Conservation (phyloP, 2,888 invertebrate genomes). For the Sinodicranocentrus sp. region DNA sequence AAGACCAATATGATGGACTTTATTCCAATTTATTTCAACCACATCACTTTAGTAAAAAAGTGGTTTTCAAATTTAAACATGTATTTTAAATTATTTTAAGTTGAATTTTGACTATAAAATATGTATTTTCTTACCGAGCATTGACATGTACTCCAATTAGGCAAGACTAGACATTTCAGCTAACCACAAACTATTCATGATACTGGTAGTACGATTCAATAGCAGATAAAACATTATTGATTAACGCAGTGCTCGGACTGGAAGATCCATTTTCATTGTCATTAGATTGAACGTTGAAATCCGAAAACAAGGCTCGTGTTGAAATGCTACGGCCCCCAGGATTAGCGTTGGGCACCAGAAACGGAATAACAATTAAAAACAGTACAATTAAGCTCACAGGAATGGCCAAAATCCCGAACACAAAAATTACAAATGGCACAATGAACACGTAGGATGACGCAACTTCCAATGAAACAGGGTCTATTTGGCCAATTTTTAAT, state of each 20-base stretch:
- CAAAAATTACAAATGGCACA: constrained; percentile 67
- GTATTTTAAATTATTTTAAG: too few species aligned
- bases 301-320: too few species aligned
- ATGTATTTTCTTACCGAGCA: too few species aligned
- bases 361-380: constrained; percentile 67
- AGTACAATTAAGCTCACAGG: constrained; percentile 68
- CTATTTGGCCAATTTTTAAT: constrained; percentile 65
- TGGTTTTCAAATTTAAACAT: too few species aligned
- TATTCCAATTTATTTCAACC: too few species aligned
- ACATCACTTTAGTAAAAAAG: too few species aligned
- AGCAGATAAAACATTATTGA: constrained; percentile 42
- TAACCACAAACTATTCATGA: too few species aligned
- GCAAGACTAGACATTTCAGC: too few species aligned
- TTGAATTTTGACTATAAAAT: too few species aligned
- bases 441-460: constrained; percentile 67
- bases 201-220: not conserved
- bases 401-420: constrained; percentile 65
- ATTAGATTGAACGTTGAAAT: not conserved
- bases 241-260: not conserved
- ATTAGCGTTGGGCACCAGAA: constrained; percentile 58
- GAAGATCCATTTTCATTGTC: not conserved
- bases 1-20: too few species aligned
- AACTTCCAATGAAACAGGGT: constrained; percentile 65
- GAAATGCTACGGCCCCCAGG: constrained; percentile 13
- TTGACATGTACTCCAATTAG: too few species aligned